Evolutionary conservation across 2,797 vertebrate species (phyloP).

Genomic region (Fistularia commersonii): DNA sequence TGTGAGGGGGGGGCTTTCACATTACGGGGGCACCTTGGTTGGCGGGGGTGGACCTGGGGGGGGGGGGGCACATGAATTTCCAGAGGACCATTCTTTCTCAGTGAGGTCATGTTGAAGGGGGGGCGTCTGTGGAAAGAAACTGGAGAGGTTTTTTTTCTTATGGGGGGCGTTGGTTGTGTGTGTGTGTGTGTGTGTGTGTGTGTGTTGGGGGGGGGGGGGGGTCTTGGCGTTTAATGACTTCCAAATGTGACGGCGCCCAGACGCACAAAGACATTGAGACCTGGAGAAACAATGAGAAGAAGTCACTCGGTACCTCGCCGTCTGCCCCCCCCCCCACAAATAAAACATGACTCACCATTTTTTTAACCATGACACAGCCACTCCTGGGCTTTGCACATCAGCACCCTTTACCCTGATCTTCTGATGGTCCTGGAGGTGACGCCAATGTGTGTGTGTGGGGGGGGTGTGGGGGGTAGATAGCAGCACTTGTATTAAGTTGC

Average conservation of each 20-base stretch:
- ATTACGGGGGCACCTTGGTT: too few species aligned
- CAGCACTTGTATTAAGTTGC: too few species aligned
- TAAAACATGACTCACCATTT: constrained; percentile 41
- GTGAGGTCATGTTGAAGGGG: constrained; percentile 80
- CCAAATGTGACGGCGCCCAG: constrained; percentile 80
- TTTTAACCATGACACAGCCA: constrained; percentile 37
- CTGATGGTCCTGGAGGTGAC: too few species aligned
- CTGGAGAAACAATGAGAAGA: constrained; percentile 67
- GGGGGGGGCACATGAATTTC: too few species aligned
- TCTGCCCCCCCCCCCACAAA: too few species aligned
- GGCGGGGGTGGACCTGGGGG: too few species aligned
- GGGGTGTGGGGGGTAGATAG: too few species aligned
- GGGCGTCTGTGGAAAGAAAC: constrained; percentile 77
- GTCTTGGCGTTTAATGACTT: constrained; percentile 76
- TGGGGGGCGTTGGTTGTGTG: too few species aligned
- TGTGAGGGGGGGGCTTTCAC: too few species aligned
- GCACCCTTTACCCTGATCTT: too few species aligned
- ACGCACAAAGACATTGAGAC: constrained; percentile 65
- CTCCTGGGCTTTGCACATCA: constrained; percentile 25
- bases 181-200: constrained; percentile 66
- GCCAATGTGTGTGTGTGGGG: too few species aligned
- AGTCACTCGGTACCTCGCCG: constrained; percentile 27
- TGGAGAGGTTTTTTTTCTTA: constrained; percentile 64
- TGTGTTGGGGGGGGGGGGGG: constrained; percentile 72
- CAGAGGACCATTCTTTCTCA: constrained; percentile 75